phyloP scores from a whole-genome alignment of 2,113 vertebrate species.

The Mastomys natalensis region DNA sequence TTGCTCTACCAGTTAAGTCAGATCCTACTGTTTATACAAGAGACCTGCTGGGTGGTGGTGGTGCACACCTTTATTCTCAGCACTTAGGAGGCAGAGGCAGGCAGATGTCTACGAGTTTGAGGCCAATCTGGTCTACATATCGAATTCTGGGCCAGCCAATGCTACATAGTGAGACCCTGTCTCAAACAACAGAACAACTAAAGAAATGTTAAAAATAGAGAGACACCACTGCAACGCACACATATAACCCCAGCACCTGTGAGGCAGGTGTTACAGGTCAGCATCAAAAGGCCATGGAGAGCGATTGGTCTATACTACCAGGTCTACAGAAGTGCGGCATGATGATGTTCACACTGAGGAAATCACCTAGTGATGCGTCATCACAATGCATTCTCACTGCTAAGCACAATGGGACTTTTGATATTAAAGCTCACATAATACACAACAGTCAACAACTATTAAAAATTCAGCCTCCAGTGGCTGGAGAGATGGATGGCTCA shows the following conservation, averaged over 20 bases:
- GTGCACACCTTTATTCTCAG: not conserved
- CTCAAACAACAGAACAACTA: not conserved
- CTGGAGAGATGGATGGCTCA: not conserved
- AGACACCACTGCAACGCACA: not conserved
- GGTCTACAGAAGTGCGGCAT: not conserved
- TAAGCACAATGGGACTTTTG: not conserved
- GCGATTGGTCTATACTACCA: not conserved
- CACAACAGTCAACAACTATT: not conserved
- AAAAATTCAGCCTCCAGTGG: conserved; percentile 21
- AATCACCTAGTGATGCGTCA: not conserved
- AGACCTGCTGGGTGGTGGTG: not conserved
- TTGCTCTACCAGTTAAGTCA: not conserved
- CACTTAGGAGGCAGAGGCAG: not conserved
- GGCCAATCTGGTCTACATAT: not conserved
- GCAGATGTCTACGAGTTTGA: not conserved
- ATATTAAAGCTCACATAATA: not conserved
- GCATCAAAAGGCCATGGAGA: not conserved
- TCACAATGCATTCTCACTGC: not conserved
- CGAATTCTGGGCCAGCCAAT: not conserved
- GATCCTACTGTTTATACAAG: not conserved
- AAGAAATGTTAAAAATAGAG: not conserved
- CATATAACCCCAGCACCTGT: not conserved
- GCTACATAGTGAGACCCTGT: not conserved
- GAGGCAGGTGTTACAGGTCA: not conserved
- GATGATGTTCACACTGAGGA: not conserved